These are phyloP conservation scores for Andrena praecox DNA, from an alignment of 2,888 invertebrate genomes.

Conservation along the genomic window DNA sequence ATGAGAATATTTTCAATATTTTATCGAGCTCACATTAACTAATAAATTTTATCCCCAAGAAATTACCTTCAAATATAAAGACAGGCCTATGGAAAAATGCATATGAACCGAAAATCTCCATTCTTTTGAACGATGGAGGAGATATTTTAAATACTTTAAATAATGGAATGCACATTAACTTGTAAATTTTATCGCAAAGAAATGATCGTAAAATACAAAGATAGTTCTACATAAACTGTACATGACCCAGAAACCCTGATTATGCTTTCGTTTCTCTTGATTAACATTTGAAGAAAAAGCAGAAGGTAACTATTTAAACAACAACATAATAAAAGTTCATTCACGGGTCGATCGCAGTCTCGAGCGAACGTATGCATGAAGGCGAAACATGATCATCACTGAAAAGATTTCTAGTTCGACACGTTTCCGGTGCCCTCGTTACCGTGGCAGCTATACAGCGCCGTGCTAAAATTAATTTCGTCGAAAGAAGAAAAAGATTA, in stretches of 20 bases:
- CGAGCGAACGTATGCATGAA: slow-evolving; percentile 17
- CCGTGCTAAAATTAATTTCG: slow-evolving; percentile 66
- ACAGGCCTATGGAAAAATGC: neutral
- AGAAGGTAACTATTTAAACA: slow-evolving; percentile 8
- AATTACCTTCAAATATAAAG: neutral
- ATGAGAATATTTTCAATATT: too few species aligned
- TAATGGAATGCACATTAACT: too few species aligned
- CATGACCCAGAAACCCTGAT: too few species aligned
- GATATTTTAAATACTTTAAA: too few species aligned
- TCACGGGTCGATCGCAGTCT: neutral
- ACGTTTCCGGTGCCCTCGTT: slow-evolving; percentile 56
- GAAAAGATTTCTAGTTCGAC: slow-evolving; percentile 55
- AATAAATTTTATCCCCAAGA: neutral
- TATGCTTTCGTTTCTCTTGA: too few species aligned
- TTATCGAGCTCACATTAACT: too few species aligned
- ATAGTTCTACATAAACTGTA: too few species aligned
- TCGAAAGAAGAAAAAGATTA: slow-evolving; percentile 54
- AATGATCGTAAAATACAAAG: too few species aligned
- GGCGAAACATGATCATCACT: slow-evolving; percentile 29
- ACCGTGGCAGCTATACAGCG: slow-evolving; percentile 39
- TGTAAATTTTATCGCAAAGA: too few species aligned
- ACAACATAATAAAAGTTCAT: slow-evolving; percentile 3
- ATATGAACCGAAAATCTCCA: neutral
- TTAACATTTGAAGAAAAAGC: too few species aligned
- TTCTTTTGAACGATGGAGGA: neutral